Conservation (phyloP, 1,140 invertebrate species). For the Hycleus phaleratus region DNA sequence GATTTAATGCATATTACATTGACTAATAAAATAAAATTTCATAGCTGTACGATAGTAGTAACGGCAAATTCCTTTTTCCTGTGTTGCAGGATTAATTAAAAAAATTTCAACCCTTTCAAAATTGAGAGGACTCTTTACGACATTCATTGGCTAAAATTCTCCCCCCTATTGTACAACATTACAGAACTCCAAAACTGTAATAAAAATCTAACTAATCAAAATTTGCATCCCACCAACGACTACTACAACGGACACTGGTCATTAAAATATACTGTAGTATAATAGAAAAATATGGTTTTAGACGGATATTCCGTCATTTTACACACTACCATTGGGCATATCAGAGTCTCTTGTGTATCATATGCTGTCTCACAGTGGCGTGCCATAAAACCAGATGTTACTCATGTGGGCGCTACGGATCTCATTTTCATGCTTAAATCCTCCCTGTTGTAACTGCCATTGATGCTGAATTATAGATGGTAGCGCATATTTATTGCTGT, state of each 20-base stretch:
- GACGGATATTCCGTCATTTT: constrained; percentile 29
- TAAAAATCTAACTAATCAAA: constrained; percentile 20
- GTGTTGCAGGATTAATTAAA: too few relatives aligned
- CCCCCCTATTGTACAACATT: too few relatives aligned
- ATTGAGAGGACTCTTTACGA: too few relatives aligned
- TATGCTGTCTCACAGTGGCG: constrained; percentile 30
- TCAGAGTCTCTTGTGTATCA: constrained; percentile 29
- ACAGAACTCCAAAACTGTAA: neutral
- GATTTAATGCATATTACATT: too few relatives aligned
- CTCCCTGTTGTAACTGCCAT: constrained; percentile 25
- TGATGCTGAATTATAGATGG: constrained; percentile 31
- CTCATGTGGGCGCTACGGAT: constrained; percentile 29
- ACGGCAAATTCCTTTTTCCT: too few relatives aligned
- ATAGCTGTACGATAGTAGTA: too few relatives aligned
- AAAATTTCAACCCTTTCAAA: too few relatives aligned
- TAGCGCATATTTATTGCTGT: constrained; percentile 27
- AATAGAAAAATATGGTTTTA: constrained; percentile 16
- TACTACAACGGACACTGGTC: neutral
- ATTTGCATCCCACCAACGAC: constrained; percentile 10
- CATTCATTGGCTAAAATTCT: too few relatives aligned
- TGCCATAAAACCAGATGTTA: constrained; percentile 35
- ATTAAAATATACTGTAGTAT: constrained; percentile 21
- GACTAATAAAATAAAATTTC: too few relatives aligned
- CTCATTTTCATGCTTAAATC: constrained; percentile 32
- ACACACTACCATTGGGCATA: constrained; percentile 24